A percentile compares a stretch with the other conserved stretches of the same genome.
Evolutionary conservation across 2,888 invertebrate genomes (phyloP).

Genomic region (Aphidius colemani): DNA sequence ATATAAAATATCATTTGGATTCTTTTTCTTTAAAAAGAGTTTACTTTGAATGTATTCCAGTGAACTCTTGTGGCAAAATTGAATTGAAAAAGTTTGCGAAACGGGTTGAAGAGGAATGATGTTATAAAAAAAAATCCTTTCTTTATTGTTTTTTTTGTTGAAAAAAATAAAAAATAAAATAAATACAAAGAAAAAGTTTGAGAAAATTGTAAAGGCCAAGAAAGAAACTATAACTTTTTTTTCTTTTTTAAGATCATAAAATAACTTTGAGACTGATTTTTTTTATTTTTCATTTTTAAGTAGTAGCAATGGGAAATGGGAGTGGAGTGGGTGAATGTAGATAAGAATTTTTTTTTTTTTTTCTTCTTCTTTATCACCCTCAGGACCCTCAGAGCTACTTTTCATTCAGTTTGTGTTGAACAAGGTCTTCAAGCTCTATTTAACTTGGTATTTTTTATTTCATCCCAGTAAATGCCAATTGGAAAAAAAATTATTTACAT

Average conservation of each 20-base stretch:
- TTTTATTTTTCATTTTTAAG: neutral
- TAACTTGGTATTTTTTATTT: neutral
- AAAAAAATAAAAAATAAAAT: neutral
- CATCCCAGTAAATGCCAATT: too few species aligned
- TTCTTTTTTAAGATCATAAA: neutral
- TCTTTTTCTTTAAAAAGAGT: neutral
- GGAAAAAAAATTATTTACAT: too few species aligned
- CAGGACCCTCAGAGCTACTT: too few species aligned
- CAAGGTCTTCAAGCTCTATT: too few species aligned
- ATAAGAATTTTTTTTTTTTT: neutral
- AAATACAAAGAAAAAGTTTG: conserved; percentile 2
- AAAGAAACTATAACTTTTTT: neutral
- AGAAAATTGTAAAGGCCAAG: neutral
- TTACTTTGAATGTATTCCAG: neutral
- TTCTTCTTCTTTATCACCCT: neutral
- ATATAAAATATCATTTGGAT: too few species aligned
- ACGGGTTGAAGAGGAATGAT: conserved; percentile 11
- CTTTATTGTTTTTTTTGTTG: neutral
- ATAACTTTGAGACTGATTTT: neutral
- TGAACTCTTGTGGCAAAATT: conserved; percentile 17
- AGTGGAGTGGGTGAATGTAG: neutral
- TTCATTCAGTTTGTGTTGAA: too few species aligned
- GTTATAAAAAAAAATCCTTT: neutral
- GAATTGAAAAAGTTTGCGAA: conserved; percentile 24
- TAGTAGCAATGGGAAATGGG: too few species aligned